Conservation (phyloP, 2,113 vertebrate species). For the Corythornis cristatus region DNA sequence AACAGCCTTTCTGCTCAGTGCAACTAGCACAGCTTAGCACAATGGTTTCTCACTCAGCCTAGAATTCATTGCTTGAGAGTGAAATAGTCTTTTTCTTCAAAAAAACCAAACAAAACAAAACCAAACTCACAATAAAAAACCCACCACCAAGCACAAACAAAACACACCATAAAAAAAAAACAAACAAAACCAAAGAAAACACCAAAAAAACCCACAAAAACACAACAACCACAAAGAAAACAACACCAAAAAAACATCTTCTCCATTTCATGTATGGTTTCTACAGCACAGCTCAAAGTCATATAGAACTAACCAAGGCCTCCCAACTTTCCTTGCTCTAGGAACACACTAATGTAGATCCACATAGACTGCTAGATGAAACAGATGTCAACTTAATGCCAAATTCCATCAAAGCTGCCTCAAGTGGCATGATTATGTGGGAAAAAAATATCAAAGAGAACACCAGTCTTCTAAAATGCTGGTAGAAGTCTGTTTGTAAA, state of each 20-base stretch:
- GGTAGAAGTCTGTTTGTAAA: neutral
- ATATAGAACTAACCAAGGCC: neutral
- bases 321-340: neutral
- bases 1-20: neutral
- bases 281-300: neutral
- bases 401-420: neutral
- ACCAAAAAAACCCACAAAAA: neutral
- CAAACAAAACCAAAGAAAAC: too few species aligned
- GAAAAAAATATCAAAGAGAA: neutral
- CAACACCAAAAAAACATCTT: too few species aligned
- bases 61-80: neutral
- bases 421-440: neutral
- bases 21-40: fast-evolving
- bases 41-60: neutral
- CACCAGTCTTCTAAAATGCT: neutral
- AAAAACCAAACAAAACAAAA: too few species aligned
- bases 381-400: neutral
- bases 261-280: neutral
- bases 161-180: too few species aligned
- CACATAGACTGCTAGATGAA: neutral
- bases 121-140: too few species aligned
- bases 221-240: too few species aligned
- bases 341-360: neutral
- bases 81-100: neutral
- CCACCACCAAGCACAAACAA: too few species aligned